Percentiles rank a stretch among this genome's conserved stretches.
phyloP scores from a whole-genome alignment of 2,113 vertebrate genomes.

The Myodes glareolus region DNA sequence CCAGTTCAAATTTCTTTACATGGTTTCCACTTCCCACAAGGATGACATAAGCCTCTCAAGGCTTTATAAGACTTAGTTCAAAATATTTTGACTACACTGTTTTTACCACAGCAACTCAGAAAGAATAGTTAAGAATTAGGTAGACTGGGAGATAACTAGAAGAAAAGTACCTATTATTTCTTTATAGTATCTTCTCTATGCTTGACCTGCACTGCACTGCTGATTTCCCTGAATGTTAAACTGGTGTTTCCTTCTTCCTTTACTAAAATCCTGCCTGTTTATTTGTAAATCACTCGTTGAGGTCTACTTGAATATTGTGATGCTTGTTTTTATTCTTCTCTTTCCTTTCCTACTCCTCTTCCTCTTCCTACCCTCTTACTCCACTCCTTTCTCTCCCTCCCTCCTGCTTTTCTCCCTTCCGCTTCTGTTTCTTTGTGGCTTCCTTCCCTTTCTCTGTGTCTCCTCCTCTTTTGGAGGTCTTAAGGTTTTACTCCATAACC shows the following conservation, averaged over 20 bases:
- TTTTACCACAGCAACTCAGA: background rate
- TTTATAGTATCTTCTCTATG: constrained; percentile 35
- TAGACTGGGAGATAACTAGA: background rate
- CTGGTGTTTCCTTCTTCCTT: background rate
- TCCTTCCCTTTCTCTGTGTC: background rate
- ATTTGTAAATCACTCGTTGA: background rate
- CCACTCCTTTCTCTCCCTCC: background rate
- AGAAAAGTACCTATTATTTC: background rate
- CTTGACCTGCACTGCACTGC: background rate
- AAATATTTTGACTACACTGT: background rate
- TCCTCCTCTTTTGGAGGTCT: background rate
- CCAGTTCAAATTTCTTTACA: background rate
- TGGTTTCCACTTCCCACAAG: background rate
- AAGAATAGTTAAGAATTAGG: background rate
- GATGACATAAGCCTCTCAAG: background rate
- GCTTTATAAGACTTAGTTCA: background rate
- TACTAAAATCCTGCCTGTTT: constrained; percentile 4
- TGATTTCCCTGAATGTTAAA: background rate
- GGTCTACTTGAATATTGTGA: background rate
- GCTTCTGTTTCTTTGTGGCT: background rate
- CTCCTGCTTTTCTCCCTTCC: background rate
- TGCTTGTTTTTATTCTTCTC: background rate
- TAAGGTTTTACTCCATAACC: background rate
- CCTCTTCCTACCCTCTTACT: background rate
- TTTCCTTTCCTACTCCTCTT: background rate